phyloP scores from a whole-genome alignment of 2,113 vertebrate species.

The Spheniscus mendiculus region DNA sequence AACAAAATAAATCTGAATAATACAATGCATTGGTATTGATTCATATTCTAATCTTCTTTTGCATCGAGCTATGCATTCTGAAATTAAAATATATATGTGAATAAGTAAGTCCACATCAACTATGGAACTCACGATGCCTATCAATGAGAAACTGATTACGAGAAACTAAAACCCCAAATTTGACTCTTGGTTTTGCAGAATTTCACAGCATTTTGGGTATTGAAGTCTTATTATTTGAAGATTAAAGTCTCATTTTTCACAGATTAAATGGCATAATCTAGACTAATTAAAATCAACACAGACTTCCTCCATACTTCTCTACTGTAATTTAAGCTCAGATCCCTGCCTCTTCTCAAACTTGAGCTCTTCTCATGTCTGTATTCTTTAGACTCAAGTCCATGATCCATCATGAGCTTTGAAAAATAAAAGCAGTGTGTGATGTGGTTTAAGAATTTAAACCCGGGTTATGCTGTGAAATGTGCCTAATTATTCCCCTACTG shows the following conservation, averaged over 20 bases:
- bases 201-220: background rate
- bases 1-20: background rate
- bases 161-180: background rate
- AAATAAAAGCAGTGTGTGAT: background rate
- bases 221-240: background rate
- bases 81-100: background rate
- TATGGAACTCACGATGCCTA: background rate
- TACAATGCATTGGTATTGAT: background rate
- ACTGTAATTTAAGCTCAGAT: background rate
- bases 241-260: background rate
- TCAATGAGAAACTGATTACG: background rate
- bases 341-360: background rate
- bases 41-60: slow-evolving; percentile 37
- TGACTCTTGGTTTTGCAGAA: background rate
- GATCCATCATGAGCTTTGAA: background rate
- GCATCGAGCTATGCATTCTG: background rate
- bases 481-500: background rate
- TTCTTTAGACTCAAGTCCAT: background rate
- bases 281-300: background rate
- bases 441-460: background rate
- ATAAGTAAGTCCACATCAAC: background rate
- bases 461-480: background rate
- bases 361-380: background rate
- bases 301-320: background rate
- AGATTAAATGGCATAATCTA: background rate